phyloP scores from a whole-genome alignment of 2,797 vertebrate genomes.

The Hapalemur alaotrensis region DNA sequence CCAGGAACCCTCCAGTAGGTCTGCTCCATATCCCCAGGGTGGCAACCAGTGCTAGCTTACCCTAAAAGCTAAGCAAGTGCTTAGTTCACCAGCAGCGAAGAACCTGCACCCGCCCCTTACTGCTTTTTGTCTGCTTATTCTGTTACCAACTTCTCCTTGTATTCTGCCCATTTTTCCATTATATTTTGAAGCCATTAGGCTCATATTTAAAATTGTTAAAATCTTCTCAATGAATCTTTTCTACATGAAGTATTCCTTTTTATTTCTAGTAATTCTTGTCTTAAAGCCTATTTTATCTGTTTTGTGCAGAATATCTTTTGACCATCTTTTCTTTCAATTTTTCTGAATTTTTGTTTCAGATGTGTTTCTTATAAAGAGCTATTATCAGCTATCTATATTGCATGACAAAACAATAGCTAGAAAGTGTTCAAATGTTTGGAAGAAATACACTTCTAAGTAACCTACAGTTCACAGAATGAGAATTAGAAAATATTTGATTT shows the following conservation, averaged over 20 bases:
- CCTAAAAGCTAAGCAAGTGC: neutral
- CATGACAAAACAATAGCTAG: neutral
- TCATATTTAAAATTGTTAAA: neutral
- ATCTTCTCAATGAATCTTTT: neutral
- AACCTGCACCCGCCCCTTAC: neutral
- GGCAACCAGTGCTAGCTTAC: neutral
- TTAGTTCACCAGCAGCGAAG: neutral
- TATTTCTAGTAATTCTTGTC: neutral
- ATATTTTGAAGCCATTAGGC: neutral
- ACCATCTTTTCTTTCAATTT: neutral
- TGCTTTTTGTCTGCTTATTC: neutral
- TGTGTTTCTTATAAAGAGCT: neutral
- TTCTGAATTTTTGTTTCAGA: neutral
- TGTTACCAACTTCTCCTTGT: neutral
- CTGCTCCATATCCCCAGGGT: neutral
- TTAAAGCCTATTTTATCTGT: neutral
- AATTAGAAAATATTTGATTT: slow-evolving; percentile 1
- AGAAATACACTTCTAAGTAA: neutral
- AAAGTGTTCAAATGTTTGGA: neutral
- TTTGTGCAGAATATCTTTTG: neutral
- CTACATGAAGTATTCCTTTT: neutral
- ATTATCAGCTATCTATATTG: neutral
- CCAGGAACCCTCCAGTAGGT: neutral
- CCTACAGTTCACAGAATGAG: neutral
- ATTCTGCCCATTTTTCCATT: neutral